Evolutionary conservation across 2,888 invertebrate genomes (phyloP), one percentile per base, ranked within the genome.

Genomic region (Seladonia tumulorum): DNA sequence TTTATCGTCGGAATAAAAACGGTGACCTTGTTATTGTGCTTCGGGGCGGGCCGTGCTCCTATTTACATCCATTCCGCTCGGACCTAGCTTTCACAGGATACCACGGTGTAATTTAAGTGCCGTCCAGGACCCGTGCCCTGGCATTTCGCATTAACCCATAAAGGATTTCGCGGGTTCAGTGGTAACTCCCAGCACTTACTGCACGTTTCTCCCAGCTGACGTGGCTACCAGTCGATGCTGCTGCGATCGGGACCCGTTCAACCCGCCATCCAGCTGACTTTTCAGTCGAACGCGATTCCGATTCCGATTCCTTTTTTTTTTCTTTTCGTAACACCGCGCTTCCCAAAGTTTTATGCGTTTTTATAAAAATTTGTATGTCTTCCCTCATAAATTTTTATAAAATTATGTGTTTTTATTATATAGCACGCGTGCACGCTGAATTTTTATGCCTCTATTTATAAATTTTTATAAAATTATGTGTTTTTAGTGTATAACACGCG

Each of bases 91-190:
- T 90, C 87, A 89, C 86, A 87, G 86, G 79, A 29, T 74, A 83
- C 88, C 73, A 89, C 85, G 88, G 81, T 86, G 85, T 90, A 90
- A 90, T 90, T 90, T 89, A 90, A 84, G 85, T 88, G 89, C 85
- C 77, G 70, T 29, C 77, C 79, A 79, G 90, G 87, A 86, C 85
- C 82, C 85, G 86, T 76, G 84, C 89, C 78, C 89, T 90, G 87
- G 83, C 87, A 86, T 89, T 89, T 84, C 79, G 89, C 90, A 90
- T 90, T 90, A 90, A 90, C 90, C 90, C 87, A 88, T 88, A 90
- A 90, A 88, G 89, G 89, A 84, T 88, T 90, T 79, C 87, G 80
- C 87, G 82, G 70, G 88, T 79, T 87, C 85, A 79, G 78, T 84
- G 83, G 78, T 82, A 90, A 89, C 88, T 83, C 84, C 74, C 81